Percentiles rank a stretch among this genome's conserved stretches.
These are phyloP conservation scores for Nothoprocta perdicaria DNA, from an alignment of 2,113 vertebrate genomes.

Conservation along the genomic window DNA sequence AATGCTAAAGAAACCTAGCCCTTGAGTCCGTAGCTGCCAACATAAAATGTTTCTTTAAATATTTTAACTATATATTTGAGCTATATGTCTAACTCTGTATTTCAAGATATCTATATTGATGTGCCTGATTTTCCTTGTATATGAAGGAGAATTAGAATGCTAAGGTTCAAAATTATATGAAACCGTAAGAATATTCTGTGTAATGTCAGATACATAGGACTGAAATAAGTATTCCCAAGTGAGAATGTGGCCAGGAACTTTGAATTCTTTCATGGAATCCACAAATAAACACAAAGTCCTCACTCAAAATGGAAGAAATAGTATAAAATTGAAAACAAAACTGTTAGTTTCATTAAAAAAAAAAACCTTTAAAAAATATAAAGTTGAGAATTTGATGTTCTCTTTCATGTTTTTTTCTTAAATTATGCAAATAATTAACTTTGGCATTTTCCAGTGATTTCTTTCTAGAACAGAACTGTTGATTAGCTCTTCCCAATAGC, in stretches of 20 bases:
- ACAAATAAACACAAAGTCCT: not conserved
- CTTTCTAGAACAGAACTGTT: not conserved
- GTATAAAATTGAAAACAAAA: not conserved
- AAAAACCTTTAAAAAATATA: not conserved
- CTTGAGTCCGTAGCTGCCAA: not conserved
- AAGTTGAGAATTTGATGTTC: not conserved
- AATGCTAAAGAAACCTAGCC: rapidly evolving
- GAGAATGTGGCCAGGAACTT: not conserved
- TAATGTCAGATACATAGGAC: not conserved
- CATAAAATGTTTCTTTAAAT: not conserved
- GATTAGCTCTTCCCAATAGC: not conserved
- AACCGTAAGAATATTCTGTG: not conserved
- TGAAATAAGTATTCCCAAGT: not conserved
- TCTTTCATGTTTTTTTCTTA: not conserved
- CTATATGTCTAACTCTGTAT: rapidly evolving
- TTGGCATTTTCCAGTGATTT: not conserved
- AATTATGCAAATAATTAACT: not conserved
- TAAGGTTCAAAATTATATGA: not conserved
- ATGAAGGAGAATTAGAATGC: not conserved
- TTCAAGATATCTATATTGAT: not conserved
- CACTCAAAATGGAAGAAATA: not conserved
- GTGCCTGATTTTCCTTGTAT: not conserved
- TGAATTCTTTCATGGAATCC: not conserved
- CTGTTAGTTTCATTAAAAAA: not conserved
- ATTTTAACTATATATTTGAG: rapidly evolving